Percentiles rank a stretch among this genome's conserved stretches.
phyloP scores from a whole-genome alignment of 2,113 vertebrate species.

The Pitta sordida region DNA sequence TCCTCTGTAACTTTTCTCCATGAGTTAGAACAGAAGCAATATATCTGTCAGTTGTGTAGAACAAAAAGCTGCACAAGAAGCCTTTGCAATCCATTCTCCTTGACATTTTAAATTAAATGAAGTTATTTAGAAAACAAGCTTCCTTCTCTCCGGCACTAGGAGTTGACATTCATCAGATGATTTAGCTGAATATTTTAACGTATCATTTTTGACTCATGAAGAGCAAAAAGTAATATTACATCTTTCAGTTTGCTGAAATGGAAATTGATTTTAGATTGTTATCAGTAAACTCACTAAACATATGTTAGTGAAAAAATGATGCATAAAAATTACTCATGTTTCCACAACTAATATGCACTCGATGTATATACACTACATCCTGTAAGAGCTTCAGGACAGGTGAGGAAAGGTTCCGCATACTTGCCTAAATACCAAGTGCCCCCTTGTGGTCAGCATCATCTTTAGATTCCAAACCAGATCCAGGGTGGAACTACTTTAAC shows the following conservation, averaged over 20 bases:
- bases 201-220: background rate
- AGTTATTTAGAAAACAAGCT: background rate
- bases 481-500: background rate
- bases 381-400: background rate
- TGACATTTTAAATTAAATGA: background rate
- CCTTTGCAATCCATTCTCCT: background rate
- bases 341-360: background rate
- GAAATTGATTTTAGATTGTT: background rate
- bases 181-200: background rate
- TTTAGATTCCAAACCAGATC: background rate
- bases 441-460: conserved; percentile 53
- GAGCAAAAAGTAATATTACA: background rate
- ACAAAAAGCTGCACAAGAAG: background rate
- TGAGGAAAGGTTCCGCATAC: background rate
- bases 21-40: background rate
- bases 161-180: background rate
- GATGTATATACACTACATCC: background rate
- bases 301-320: background rate
- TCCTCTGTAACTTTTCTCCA: background rate
- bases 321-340: background rate
- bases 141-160: background rate
- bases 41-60: background rate
- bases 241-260: background rate
- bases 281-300: background rate
- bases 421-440: conserved; percentile 54